Conservation (phyloP, 2,888 invertebrate genomes). For the Tenthredo distinguenda region DNA sequence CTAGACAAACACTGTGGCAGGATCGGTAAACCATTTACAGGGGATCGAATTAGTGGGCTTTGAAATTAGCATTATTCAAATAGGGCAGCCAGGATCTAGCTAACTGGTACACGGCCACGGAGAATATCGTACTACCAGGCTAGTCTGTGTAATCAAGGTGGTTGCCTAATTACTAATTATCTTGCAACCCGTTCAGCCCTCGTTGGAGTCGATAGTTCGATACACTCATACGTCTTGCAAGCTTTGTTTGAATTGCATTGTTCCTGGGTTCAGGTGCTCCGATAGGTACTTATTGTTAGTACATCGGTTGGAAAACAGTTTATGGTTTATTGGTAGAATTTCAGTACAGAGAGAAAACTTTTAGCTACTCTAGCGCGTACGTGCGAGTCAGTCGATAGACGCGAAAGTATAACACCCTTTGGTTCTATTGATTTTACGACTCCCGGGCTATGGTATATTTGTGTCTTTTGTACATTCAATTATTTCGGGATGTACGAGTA, state of each 20-base stretch:
- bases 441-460: constrained; percentile 23
- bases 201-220: constrained; percentile 17
- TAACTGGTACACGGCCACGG: constrained; percentile 24
- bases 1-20: constrained; percentile 34
- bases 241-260: neutral
- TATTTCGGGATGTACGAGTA: neutral
- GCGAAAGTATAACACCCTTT: constrained; percentile 26
- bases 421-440: constrained; percentile 40
- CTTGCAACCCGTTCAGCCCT: neutral
- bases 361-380: neutral
- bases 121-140: constrained; percentile 33
- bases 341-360: neutral
- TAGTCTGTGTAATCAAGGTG: constrained; percentile 49
- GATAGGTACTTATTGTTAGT: neutral
- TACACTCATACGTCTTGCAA: constrained; percentile 12
- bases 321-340: neutral
- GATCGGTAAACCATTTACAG: constrained; percentile 48
- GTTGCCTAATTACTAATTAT: constrained; percentile 39
- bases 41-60: constrained; percentile 51
- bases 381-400: neutral
- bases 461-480: constrained; percentile 14
- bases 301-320: neutral
- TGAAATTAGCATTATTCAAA: constrained; percentile 54
- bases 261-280: neutral
- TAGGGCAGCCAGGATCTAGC: constrained; percentile 31